Evolutionary conservation across 2,888 invertebrate species (phyloP), one percentile per base, ranked within the genome.

Genomic region (Caenorhabditis sp.): DNA sequence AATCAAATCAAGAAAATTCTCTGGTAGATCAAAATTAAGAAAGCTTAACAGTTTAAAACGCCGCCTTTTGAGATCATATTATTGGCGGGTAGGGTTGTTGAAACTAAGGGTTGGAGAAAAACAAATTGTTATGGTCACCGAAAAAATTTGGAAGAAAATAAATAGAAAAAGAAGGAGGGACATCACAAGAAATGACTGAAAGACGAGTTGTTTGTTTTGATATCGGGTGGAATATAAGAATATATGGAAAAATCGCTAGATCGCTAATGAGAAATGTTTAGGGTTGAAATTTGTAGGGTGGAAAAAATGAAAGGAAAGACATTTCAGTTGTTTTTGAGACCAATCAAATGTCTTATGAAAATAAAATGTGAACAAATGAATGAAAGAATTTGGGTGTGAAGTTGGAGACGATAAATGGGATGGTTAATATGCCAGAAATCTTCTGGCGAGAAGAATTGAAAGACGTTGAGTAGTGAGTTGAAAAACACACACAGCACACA

Each of bases 11-110:
- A 43, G 58, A 66, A 50, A 65, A 59, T 49, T 66, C 62, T 71
- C 43, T 63, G 55, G 51, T 71, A 71, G 71, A 71, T 71, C 66
- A 61, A 62, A 50, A 53, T 14, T 4, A 64, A 72, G 72, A 72
- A 72, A 72, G 72, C 72, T 67, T 72, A 19, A 55, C n/a, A 10
- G 6, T 58, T 2, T 58, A 31, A 36, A 58, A 66, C 64, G 58
- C 68, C 68, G 65, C 73, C 73, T 62, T 36, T 62, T 65, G 73
- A 73, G 73, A 73, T 73, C 73, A 62, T 3, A 26, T 24, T 24
- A 8, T 64, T 68, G 73, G 73, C 68, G 73, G 66, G 26, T 50
- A 14, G 43, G 17, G 26, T 10, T 4, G 26, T 55, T 26, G 10
- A 55, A 55, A 8, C n/a, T 55, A 23, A 51, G 14, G 23, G 14